Evolutionary conservation across 2,113 vertebrate species (phyloP).

Genomic region (Acanthisitta chloris): DNA sequence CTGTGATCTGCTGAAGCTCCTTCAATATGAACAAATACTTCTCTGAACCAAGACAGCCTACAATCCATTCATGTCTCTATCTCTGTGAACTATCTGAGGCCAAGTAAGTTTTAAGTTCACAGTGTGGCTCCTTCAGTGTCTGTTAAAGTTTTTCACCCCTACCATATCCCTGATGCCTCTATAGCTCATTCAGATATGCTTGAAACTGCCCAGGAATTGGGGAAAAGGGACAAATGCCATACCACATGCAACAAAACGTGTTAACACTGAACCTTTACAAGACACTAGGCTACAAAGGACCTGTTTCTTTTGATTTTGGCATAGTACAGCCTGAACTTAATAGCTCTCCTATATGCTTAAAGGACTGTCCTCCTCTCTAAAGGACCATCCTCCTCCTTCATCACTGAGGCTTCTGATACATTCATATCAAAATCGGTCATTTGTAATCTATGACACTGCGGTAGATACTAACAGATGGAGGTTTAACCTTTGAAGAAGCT

Average conservation of each 20-base stretch:
- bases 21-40: background rate
- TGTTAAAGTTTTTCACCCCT: background rate
- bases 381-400: background rate
- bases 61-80: background rate
- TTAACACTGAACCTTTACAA: background rate
- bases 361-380: background rate
- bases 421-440: background rate
- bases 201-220: background rate
- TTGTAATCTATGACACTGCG: background rate
- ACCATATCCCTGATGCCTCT: background rate
- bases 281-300: background rate
- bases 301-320: background rate
- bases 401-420: background rate
- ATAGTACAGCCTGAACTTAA: background rate
- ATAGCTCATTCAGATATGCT: background rate
- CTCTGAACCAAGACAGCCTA: background rate
- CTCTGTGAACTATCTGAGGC: background rate
- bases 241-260: rapidly evolving
- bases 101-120: background rate
- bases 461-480: background rate
- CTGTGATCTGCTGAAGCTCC: background rate
- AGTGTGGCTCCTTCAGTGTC: background rate
- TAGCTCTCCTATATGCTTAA: background rate
- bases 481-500: background rate
- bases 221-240: background rate